phyloP scores from a whole-genome alignment of 2,113 vertebrate genomes.

The Aythya baeri region DNA sequence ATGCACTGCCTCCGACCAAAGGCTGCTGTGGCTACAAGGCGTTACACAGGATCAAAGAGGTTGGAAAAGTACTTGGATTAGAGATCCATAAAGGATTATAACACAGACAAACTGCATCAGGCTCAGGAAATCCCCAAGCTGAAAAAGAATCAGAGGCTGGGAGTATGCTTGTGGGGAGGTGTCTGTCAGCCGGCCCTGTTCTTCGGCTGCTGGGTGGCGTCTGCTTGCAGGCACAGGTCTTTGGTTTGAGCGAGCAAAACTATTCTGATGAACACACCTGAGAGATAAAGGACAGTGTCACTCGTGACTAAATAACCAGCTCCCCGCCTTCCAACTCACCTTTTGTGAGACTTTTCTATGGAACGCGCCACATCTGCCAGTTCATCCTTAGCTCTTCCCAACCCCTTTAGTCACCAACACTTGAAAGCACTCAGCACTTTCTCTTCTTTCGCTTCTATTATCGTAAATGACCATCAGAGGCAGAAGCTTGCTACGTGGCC shows the following conservation, averaged over 20 bases:
- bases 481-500: not conserved
- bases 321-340: not conserved
- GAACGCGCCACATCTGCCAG: not conserved
- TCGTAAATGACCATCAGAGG: not conserved
- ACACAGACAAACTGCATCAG: not conserved
- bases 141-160: not conserved
- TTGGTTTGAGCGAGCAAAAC: not conserved
- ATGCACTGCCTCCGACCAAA: accelerated
- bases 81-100: not conserved
- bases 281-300: not conserved
- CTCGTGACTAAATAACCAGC: not conserved
- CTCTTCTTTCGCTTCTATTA: not conserved
- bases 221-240: conserved; percentile 8
- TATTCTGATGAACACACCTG: not conserved
- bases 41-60: not conserved
- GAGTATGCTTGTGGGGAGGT: not conserved
- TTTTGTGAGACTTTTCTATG: not conserved
- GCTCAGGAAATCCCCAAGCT: conserved; percentile 8
- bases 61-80: not conserved
- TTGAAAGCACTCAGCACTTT: not conserved
- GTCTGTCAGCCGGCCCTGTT: not conserved
- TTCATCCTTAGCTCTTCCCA: not conserved
- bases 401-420: not conserved
- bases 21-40: not conserved
- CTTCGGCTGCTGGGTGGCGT: not conserved